Evolutionary conservation across 2,888 invertebrate genomes (phyloP).

Genomic region (Cosmia trapezina): DNA sequence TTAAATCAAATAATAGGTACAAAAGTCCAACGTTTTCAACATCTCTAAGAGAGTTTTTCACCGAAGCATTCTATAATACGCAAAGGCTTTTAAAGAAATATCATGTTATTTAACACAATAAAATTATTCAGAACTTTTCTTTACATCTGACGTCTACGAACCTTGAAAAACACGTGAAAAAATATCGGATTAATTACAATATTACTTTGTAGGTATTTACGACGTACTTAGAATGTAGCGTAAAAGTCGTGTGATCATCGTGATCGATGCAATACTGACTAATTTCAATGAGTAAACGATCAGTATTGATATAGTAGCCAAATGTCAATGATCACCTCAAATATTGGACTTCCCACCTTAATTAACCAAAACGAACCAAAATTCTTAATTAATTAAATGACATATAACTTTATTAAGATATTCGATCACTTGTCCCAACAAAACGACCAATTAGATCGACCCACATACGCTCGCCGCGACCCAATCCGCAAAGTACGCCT

Average conservation of each 20-base stretch:
- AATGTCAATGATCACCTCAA: slow-evolving; percentile 19
- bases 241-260: background rate
- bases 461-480: slow-evolving; percentile 47
- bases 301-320: slow-evolving; percentile 8
- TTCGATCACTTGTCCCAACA: slow-evolving; percentile 40
- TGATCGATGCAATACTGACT: slow-evolving; percentile 14
- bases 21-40: background rate
- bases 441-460: slow-evolving; percentile 53
- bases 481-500: slow-evolving; percentile 58
- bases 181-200: slow-evolving; percentile 1
- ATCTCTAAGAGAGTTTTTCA: background rate
- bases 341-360: slow-evolving; percentile 20
- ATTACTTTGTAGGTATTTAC: background rate
- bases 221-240: background rate
- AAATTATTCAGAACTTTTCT: background rate
- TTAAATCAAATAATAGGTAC: background rate
- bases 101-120: background rate
- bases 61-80: background rate
- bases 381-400: slow-evolving; percentile 31
- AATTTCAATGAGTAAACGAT: slow-evolving; percentile 19
- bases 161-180: slow-evolving; percentile 27
- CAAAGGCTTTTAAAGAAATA: background rate
- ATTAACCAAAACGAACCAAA: slow-evolving; percentile 16
- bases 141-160: background rate
- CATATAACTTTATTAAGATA: slow-evolving; percentile 24